Evolutionary conservation across 2,888 invertebrate genomes (phyloP).

Genomic region (Drosophila kokeensis): DNA sequence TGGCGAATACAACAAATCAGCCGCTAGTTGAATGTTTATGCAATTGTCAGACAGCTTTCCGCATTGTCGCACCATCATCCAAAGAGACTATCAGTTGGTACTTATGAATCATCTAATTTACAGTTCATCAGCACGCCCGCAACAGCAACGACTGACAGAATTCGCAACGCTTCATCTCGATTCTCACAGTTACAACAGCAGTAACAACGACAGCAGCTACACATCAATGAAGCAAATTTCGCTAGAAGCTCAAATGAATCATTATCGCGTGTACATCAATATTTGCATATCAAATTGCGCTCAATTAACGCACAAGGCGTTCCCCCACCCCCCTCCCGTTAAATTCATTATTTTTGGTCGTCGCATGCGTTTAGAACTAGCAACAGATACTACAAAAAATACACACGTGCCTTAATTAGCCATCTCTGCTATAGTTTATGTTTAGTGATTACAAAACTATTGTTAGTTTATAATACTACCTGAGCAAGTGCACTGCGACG

Average conservation of each 20-base stretch:
- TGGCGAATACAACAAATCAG: constrained; percentile 25
- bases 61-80: constrained; percentile 33
- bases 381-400: constrained; percentile 56
- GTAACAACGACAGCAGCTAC: constrained; percentile 17
- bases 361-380: constrained; percentile 56
- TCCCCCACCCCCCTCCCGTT: constrained; percentile 7
- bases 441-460: constrained; percentile 48
- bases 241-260: constrained; percentile 65
- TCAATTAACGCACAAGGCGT: constrained; percentile 65
- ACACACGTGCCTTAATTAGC: constrained; percentile 74
- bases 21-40: constrained; percentile 76
- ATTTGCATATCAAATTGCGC: constrained; percentile 70
- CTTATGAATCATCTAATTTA: constrained; percentile 72
- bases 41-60: constrained; percentile 65
- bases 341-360: constrained; percentile 28
- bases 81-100: constrained; percentile 77
- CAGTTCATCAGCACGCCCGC: constrained; percentile 34
- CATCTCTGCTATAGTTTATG: constrained; percentile 52
- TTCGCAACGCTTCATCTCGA: constrained; percentile 37
- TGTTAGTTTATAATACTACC: constrained; percentile 48
- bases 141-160: constrained; percentile 56
- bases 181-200: constrained; percentile 12
- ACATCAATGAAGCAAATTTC: constrained; percentile 28
- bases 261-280: constrained; percentile 58
- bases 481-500: constrained; percentile 34